Base-by-base conservation (phyloP, 1,140 invertebrate genomes). In the Cepaea nemoralis region DNA sequence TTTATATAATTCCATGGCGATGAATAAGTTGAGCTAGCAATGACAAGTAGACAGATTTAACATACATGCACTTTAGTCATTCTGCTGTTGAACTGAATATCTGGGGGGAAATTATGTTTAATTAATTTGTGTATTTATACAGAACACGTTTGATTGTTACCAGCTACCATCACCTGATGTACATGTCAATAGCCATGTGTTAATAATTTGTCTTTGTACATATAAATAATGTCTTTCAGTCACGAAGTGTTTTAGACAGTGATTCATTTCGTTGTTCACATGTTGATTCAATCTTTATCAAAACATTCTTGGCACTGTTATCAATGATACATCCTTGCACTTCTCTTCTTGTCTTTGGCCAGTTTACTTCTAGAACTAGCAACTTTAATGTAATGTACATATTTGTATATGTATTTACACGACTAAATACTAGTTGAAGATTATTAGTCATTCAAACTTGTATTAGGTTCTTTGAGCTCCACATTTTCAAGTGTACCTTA, bases 191-290 rank as follows among this genome's bases (percentile, higher is more conserved):
- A 70, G 40, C 69, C 6, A 42, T 39, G 40, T 42, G 40, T 39
- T 70, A 37, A 45, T 3, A 50, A 1, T 16, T 3, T 24, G 16
- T 48, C 42, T 48, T 19, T 74, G 71, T 74, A 74, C 71, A 74
- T 74, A 42, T n/a, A 74, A 48, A 74, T 74, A 22, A 74, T 48
- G 71, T 74, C 71, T 74, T 74, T 74, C 71, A 74, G 42, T 74
- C 71, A 74, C 71, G 1, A 74, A 74, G n/a, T 74, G 40, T 74
- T 74, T 74, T 22, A 48, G 27, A 8, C 24, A 42, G n/a, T 45
- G 39, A 33, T 74, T 74, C 31, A 3, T 27, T 74, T 24, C 39
- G 14, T n/a, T 74, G 12, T 40, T n/a, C 50, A 6, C 48, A 2
- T 48, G 14, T n/a, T 74, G 12, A 70, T n/a, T 74, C 40, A 74